These are phyloP conservation scores for Drosophila nigromelanica DNA, from an alignment of 1,140 invertebrate species.

Conservation along the genomic window DNA sequence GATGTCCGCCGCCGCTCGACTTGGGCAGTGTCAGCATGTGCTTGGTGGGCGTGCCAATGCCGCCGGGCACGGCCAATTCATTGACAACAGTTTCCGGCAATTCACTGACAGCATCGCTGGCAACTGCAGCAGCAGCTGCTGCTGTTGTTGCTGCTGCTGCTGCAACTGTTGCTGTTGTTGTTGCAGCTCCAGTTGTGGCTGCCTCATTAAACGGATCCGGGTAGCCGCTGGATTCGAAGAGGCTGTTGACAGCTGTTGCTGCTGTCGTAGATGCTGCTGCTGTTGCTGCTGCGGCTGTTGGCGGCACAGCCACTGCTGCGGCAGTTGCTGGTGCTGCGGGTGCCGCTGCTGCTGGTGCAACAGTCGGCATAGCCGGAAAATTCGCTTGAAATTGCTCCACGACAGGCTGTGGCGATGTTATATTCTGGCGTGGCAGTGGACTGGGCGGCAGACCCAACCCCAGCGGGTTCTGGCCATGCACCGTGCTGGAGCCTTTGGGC, in stretches of 20 bases:
- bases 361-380: slow-evolving; percentile 78
- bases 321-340: slow-evolving; percentile 56
- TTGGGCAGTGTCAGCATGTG: slow-evolving; percentile 82
- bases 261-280: slow-evolving; percentile 50
- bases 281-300: slow-evolving; percentile 48
- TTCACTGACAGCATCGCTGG: slow-evolving; percentile 29
- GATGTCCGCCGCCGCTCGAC: slow-evolving; percentile 84
- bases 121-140: background rate
- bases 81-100: slow-evolving; percentile 21
- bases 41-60: slow-evolving; percentile 82
- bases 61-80: slow-evolving; percentile 22
- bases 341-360: slow-evolving; percentile 56
- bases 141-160: slow-evolving; percentile 20
- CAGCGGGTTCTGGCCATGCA: slow-evolving; percentile 83
- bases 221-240: slow-evolving; percentile 85
- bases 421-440: slow-evolving; percentile 82
- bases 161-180: slow-evolving; percentile 19
- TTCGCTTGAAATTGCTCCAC: slow-evolving; percentile 83
- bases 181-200: background rate
- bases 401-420: slow-evolving; percentile 78
- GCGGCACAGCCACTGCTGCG: slow-evolving; percentile 8
- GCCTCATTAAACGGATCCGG: slow-evolving; percentile 87
- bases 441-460: slow-evolving; percentile 85
- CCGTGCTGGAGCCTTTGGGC: slow-evolving; percentile 87
- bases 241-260: slow-evolving; percentile 61